These are phyloP conservation scores for Scrobipalpa costella DNA, from an alignment of 2,888 invertebrate species.

Conservation along the genomic window DNA sequence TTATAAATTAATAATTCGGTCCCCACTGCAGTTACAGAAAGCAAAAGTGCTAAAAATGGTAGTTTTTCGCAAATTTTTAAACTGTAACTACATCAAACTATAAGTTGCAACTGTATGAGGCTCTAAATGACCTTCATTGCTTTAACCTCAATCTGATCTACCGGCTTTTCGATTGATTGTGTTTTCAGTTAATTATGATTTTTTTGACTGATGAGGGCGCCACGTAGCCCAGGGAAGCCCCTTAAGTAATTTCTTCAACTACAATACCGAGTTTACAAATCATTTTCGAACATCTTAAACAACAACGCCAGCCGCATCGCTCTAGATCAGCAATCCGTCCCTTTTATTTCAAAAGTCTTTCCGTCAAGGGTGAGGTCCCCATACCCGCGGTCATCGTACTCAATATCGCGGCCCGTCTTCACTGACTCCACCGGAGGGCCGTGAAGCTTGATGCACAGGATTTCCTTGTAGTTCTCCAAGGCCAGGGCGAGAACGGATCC, in stretches of 20 bases:
- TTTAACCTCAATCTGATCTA: too few relatives aligned
- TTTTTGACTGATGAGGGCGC: too few relatives aligned
- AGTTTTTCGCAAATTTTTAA: too few relatives aligned
- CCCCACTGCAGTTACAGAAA: too few relatives aligned
- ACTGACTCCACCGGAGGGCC: slow-evolving; percentile 65
- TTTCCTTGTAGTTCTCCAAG: slow-evolving; percentile 83
- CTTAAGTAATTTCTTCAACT: not conserved
- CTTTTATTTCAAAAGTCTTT: slow-evolving; percentile 78
- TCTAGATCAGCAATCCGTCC: slow-evolving; percentile 63
- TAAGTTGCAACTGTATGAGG: too few relatives aligned
- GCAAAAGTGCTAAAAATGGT: too few relatives aligned
- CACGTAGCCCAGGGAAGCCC: too few relatives aligned
- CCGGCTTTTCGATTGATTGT: too few relatives aligned
- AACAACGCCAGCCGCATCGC: slow-evolving; percentile 29
- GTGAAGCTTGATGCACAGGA: slow-evolving; percentile 84
- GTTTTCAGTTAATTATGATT: too few relatives aligned
- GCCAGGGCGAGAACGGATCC: slow-evolving; percentile 87
- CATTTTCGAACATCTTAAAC: slow-evolving; percentile 37
- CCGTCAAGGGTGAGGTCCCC: slow-evolving; percentile 59
- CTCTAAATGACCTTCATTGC: too few relatives aligned
- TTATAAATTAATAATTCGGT: not conserved
- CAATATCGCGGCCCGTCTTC: slow-evolving; percentile 62
- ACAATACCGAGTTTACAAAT: slow-evolving; percentile 11
- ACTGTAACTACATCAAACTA: too few relatives aligned
- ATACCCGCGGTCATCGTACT: slow-evolving; percentile 79